Percentiles rank a stretch among this genome's conserved stretches.
Conservation (phyloP, 2,888 invertebrate genomes). For the Acronicta leporina region DNA sequence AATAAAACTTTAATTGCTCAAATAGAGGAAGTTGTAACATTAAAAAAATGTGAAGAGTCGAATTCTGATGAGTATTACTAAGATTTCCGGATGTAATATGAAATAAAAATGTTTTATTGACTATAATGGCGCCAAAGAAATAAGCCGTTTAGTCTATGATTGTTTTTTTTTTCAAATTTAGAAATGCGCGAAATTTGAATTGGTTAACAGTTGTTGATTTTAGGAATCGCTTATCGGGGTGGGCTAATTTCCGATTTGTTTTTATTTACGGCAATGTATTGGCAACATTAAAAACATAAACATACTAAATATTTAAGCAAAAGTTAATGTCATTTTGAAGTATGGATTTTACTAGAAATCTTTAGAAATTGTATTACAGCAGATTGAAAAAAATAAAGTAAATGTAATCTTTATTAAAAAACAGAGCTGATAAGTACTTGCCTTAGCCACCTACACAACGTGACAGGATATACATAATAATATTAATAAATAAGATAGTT, state of each 20-base stretch:
- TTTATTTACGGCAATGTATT: constrained; percentile 16
- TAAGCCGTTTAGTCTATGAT: constrained; percentile 49
- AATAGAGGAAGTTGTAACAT: constrained; percentile 53
- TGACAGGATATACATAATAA: no score
- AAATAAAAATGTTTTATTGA: constrained; percentile 58
- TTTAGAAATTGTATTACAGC: no score
- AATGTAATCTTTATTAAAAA: no score
- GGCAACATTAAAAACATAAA: neutral
- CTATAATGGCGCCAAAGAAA: constrained; percentile 54
- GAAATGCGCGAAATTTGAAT: constrained; percentile 31
- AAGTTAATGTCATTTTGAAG: no score
- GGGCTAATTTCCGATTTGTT: neutral
- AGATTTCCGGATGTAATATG: constrained; percentile 52
- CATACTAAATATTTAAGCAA: no score
- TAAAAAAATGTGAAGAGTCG: constrained; percentile 43
- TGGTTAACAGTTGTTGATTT: constrained; percentile 23
- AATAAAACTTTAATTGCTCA: constrained; percentile 49
- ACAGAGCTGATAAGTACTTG: no score
- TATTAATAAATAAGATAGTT: no score
- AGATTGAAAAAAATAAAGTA: no score
- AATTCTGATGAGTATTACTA: constrained; percentile 53
- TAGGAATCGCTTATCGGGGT: constrained; percentile 23
- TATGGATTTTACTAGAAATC: no score
- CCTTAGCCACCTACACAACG: no score
- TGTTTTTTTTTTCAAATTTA: constrained; percentile 42